A percentile compares a stretch with the other conserved stretches of the same genome.
Evolutionary conservation across 2,888 invertebrate genomes (phyloP).

Genomic region (Lepidonotus clava): DNA sequence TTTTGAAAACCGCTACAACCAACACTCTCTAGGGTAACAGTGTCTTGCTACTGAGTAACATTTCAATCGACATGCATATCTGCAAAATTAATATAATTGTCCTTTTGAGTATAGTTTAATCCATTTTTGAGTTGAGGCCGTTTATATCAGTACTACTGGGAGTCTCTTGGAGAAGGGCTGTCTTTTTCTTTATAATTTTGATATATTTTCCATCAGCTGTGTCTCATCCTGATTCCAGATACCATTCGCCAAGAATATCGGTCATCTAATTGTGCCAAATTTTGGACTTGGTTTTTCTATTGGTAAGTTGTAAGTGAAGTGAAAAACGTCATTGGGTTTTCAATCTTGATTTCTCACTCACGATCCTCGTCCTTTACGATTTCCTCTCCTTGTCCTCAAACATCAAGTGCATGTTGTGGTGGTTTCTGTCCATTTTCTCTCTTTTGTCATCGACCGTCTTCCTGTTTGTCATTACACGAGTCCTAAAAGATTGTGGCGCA

Average conservation of each 20-base stretch:
- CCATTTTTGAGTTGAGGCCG: no score
- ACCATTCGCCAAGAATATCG: conserved; percentile 93
- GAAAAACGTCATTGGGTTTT: background rate
- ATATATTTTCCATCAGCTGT: background rate
- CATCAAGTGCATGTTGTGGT: no score
- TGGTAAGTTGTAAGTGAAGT: conserved; percentile 82
- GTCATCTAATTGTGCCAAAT: conserved; percentile 96
- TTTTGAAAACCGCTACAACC: background rate
- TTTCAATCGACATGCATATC: background rate
- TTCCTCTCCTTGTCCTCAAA: background rate
- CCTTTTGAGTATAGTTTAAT: background rate
- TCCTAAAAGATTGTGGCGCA: no score
- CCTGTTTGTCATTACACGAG: no score
- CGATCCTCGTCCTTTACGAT: background rate
- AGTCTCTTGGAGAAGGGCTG: background rate
- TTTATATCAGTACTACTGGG: background rate
- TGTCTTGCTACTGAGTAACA: no score
- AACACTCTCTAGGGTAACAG: background rate
- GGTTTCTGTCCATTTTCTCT: no score
- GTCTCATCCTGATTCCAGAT: conserved; percentile 84
- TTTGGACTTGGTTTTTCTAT: conserved; percentile 99
- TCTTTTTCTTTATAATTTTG: background rate
- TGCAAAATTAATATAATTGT: background rate
- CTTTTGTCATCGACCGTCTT: no score
- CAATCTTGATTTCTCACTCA: background rate